Percentiles rank a stretch among this genome's conserved stretches.
Conservation (phyloP, 1,140 invertebrate genomes). For the Pygmarrhopalites habei region DNA sequence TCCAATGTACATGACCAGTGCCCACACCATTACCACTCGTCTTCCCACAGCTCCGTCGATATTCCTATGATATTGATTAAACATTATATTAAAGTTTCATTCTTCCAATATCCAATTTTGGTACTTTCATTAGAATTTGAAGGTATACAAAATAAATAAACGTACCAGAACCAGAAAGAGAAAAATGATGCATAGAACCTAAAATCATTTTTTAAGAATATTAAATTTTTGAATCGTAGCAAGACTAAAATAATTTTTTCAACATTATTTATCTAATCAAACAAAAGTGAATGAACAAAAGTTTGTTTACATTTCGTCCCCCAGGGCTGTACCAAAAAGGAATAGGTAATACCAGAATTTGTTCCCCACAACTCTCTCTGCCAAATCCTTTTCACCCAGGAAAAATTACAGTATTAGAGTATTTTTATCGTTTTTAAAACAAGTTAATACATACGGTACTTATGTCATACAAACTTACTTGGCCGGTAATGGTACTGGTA, state of each 20-base stretch:
- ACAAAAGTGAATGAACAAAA: no score
- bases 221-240: no score
- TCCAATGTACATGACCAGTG: constrained; percentile 73
- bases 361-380: constrained; percentile 54
- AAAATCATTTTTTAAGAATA: no score
- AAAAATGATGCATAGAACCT: constrained; percentile 76
- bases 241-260: no score
- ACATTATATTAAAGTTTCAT: no score
- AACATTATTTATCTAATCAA: no score
- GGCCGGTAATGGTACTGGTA: no score
- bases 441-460: background rate
- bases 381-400: constrained; percentile 28
- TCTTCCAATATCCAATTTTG: no score
- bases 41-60: constrained; percentile 73
- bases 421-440: constrained; percentile 16
- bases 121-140: no score
- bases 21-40: constrained; percentile 73
- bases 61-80: no score
- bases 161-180: constrained; percentile 86
- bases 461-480: no score
- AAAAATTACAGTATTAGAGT: constrained; percentile 43
- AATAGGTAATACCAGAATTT: constrained; percentile 82
- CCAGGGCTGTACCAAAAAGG: constrained; percentile 69
- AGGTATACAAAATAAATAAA: no score
- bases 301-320: constrained; percentile 83